Percentiles rank a stretch among this genome's conserved stretches.
Evolutionary conservation across 2,113 vertebrate genomes (phyloP).

Genomic region (Cercocebus atys): DNA sequence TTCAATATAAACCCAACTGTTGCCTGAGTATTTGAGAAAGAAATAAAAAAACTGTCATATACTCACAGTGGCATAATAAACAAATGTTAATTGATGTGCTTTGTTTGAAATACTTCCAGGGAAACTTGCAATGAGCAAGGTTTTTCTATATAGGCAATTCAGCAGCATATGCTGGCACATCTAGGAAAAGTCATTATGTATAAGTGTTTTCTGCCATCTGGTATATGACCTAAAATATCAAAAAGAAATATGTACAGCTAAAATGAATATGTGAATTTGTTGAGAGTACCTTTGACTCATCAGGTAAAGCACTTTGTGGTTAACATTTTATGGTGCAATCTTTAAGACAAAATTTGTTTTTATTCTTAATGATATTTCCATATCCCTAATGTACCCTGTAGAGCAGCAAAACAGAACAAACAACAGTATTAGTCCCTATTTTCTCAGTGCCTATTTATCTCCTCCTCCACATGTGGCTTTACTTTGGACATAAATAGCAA

Average conservation of each 20-base stretch:
- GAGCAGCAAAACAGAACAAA: neutral
- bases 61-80: conserved; percentile 76
- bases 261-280: conserved; percentile 45
- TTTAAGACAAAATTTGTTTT: conserved; percentile 57
- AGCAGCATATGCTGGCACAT: conserved; percentile 82
- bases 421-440: neutral
- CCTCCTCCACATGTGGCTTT: neutral
- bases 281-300: conserved; percentile 60
- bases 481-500: conserved; percentile 10
- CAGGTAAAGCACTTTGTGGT: conserved; percentile 24
- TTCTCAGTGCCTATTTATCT: neutral
- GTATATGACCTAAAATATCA: conserved; percentile 76
- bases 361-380: conserved; percentile 22
- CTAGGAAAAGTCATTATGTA: conserved; percentile 77
- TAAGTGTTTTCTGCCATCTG: conserved; percentile 85
- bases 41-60: conserved; percentile 76
- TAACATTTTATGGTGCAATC: conserved; percentile 2
- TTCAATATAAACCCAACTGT: conserved; percentile 72
- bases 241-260: conserved; percentile 55
- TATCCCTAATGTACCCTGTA: neutral
- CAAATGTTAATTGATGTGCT: conserved; percentile 83
- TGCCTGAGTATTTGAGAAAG: conserved; percentile 61
- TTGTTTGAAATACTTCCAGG: conserved; percentile 81
- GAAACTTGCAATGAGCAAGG: conserved; percentile 82
- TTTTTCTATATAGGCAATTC: conserved; percentile 79